Base-by-base conservation (phyloP, 92 coral and sea anemone genomes). In the Montipora capitata region DNA sequence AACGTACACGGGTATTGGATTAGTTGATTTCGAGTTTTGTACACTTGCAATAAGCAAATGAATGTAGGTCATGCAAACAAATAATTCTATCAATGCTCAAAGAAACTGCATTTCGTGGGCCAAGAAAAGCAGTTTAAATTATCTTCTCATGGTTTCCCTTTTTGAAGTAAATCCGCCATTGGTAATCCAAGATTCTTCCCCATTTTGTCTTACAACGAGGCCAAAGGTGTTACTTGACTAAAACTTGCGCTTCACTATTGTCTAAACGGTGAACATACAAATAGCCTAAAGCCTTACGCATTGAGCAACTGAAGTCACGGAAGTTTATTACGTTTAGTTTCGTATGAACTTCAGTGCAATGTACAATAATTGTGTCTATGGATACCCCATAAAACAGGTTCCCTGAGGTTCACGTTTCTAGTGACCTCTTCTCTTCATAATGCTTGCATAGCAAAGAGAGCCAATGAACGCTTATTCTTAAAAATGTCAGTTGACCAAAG, bases 211-310 rank as follows among this genome's bases (percentile, higher is more conserved):
- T 5, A 35, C 15, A 76, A 76, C n/a, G 72, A 18, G 72, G 10
- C 16, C 42, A 61, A 62, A 78, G 62, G 72, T 78, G 72, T 40
- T 62, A 61, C 83, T 78, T 72, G 12, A 62, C 83, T 78, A 78
- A 77, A 13, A 62, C 71, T 40, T 51, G 42, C 17, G 43, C 49
- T 17, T 42, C 43, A 10, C 48, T 65, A 66, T 20, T 51, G 14
- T 79, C 48, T 38, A 67, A 80, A 45, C 27, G 20, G 45, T 45
- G 51, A 62, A 58, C 10, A 41, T 51, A 78, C 43, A 61, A 66
- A 65, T 64, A 13, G 58, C 74, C 49, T 12, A 14, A 48, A 7
- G 3, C 41, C 39, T 49, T 41, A 27, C 35, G 35, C 35, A 27
- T 27, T 27, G 67, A 42, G 49, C 45, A 58, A 65, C 71, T 39